Base-by-base conservation (phyloP, 2,888 invertebrate species). In the Heliconius charithonia region DNA sequence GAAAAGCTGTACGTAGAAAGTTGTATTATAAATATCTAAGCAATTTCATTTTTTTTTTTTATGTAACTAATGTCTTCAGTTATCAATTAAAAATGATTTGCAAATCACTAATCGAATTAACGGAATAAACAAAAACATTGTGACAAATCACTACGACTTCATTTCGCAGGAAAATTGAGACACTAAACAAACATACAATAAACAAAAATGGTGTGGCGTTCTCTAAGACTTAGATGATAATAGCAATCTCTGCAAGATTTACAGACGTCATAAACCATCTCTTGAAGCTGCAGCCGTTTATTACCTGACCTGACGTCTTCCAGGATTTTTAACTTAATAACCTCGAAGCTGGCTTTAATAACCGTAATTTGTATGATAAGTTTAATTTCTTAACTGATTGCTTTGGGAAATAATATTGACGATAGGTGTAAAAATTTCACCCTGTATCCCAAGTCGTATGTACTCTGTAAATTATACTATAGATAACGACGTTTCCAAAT, bases 321-420 rank as follows among this genome's bases (percentile, higher is more conserved):
- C 77, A 75, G 78, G 78, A 78, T 80, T 82, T 82, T 82, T 77
- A 79, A 72, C 27, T 76, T 76, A 65, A 72, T 59, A 69, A 63
- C 69, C 66, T 62, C 16, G 25, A 73, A 73, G 16, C 59, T 76
- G 62, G 69, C 13, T 76, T 79, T 72, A 79, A 70, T 72, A 65
- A 62, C 51, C 7, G 56, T 79, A 56, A 75, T 66, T 76, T 67
- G 67, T 56, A 45, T 12, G 73, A 74, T 63, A 45, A 65, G n/a
- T 73, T 59, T 62, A 59, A 37, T 62, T 37, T 66, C 32, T 66
- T 66, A 66, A 66, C 19, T 29, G 32, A 66, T 66, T 32, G 27
- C 16, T 63, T 63, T 19, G 63, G 6, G 0, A 27, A 63, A 27
- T 66, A 66, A 22, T 66, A 4, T 19, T 22, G 19, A 10, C 22